Evolutionary conservation across 2,888 invertebrate genomes (phyloP), one percentile per base, ranked within the genome.

Genomic region (Corythucha ciliata): DNA sequence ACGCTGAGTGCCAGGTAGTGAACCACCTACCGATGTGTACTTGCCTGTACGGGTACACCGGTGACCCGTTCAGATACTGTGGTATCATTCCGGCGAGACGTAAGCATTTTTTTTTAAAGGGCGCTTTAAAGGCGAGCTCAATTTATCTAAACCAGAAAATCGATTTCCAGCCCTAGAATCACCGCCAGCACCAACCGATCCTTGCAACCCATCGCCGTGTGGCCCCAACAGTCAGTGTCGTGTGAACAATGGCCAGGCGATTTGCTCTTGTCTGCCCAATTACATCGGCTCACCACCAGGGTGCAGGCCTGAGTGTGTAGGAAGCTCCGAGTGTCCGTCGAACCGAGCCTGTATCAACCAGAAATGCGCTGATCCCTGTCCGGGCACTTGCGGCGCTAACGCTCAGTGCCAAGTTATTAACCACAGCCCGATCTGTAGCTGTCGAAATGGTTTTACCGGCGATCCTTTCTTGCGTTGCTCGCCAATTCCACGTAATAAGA

Each of bases 31-130:
- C 81, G 50, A 70, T 74, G 36, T 80, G 85, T 63, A 78, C 72
- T 53, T 87, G 87, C 65, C 68, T 75, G 12, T 66, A 71, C 53
- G 81, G 81, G 44, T 84, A 78, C 65, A 78, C 79, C 14, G 87
- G 87, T 56, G 81, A 87, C 69, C 84, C 86, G 4, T 84, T 83
- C 65, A 69, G 71, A 54, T 79, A 73, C 62, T 83, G 83, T 62
- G 68, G 64, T 40, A 45, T 57, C 4, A 57, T 67, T 2, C 65
- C 69, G 49, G 65, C 66, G 58, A 68, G 72, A 67, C 62, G 74
- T 74, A 63, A 71, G 73, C n/a, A 14, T 4, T n/a, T n/a, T n/a
- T n/a, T n/a, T n/a, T n/a, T n/a, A n/a, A n/a, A n/a, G n/a, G n/a
- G n/a, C n/a, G n/a, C n/a, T n/a, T n/a, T 39, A 24, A 24, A 7